Conservation (phyloP, 2,888 invertebrate genomes). For the Molorchus minor region DNA sequence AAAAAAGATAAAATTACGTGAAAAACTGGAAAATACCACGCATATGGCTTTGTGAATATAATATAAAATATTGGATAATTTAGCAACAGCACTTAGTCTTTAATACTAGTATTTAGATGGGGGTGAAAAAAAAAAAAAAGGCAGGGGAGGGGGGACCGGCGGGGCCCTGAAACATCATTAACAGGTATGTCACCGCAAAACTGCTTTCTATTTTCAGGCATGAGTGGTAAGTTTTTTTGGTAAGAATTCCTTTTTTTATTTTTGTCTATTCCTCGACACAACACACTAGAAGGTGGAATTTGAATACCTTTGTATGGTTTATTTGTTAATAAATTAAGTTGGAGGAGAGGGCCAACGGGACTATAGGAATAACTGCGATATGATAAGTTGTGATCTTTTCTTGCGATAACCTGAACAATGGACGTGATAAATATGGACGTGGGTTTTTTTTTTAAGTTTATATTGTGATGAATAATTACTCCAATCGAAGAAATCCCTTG, state of each 20-base stretch:
- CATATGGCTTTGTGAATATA: not conserved
- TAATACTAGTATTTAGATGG: conserved; percentile 2
- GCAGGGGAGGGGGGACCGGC: too few relatives aligned
- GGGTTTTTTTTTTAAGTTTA: not conserved
- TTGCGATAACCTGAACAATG: conserved; percentile 2
- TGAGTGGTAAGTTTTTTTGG: not conserved
- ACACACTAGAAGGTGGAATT: not conserved
- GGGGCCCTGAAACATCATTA: not conserved
- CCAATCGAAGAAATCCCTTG: conserved; percentile 11
- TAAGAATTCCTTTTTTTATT: conserved; percentile 1
- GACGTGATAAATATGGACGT: not conserved
- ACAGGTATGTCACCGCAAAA: not conserved
- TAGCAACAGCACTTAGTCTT: not conserved
- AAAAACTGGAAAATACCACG: not conserved
- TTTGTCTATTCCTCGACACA: conserved; percentile 3
- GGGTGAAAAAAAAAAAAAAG: too few relatives aligned
- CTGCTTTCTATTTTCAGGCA: conserved; percentile 6
- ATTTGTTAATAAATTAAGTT: not conserved
- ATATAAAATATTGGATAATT: not conserved
- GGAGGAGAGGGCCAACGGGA: conserved; percentile 1
- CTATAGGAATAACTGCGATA: not conserved
- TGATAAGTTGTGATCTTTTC: not conserved
- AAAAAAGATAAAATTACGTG: not conserved
- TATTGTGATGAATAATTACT: not conserved
- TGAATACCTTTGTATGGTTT: conserved; percentile 3